Conservation (phyloP, 37 sponge, comb jelly and placozoan genomes). For the Axinella damicornis region DNA sequence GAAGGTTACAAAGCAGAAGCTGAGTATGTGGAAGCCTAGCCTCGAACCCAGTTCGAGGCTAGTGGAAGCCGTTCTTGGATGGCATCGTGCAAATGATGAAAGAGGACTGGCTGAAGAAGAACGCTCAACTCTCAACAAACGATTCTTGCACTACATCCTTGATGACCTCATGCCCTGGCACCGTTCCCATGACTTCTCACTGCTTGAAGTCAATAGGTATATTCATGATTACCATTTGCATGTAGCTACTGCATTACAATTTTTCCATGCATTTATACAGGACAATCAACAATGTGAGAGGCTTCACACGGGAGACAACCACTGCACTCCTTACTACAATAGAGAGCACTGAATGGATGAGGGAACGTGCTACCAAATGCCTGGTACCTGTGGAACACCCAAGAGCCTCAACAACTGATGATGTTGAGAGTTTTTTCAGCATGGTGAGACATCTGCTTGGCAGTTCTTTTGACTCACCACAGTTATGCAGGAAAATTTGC, state of each 20-base stretch:
- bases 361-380: neutral
- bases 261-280: neutral
- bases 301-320: constrained; percentile 1
- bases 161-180: constrained; percentile 38
- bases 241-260: no score
- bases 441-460: constrained; percentile 10
- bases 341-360: neutral
- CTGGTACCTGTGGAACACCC: constrained; percentile 6
- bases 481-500: neutral
- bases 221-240: neutral
- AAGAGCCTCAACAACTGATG: constrained; percentile 6
- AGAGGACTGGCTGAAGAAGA: constrained; percentile 14
- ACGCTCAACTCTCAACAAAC: neutral
- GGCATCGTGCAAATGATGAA: constrained; percentile 32
- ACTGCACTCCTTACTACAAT: neutral
- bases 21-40: constrained; percentile 33
- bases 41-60: no score
- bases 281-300: neutral
- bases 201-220: constrained; percentile 5
- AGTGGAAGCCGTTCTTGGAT: constrained; percentile 1
- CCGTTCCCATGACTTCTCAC: neutral
- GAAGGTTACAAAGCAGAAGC: constrained; percentile 6
- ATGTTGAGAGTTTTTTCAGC: constrained; percentile 22
- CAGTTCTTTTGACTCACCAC: neutral
- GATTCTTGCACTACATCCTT: constrained; percentile 15